Conservation (phyloP, 2,888 invertebrate genomes). For the Leptinotarsa haldemani region DNA sequence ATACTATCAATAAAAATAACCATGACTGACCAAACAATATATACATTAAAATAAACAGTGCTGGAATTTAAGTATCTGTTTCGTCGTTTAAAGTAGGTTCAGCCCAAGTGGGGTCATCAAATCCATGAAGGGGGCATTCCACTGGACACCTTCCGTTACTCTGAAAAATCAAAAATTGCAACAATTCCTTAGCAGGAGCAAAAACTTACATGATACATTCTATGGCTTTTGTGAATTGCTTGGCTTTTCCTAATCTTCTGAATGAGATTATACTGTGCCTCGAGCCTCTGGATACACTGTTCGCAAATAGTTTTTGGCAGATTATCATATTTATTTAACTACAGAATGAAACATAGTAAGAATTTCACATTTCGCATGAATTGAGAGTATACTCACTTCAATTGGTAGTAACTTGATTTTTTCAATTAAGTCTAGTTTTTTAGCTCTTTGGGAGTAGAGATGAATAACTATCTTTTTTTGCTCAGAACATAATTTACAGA, state of each 20-base stretch:
- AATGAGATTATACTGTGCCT: constrained; percentile 68
- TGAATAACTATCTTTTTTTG: constrained; percentile 87
- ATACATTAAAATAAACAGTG: constrained; percentile 21
- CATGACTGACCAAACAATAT: constrained; percentile 7
- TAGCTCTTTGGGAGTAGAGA: constrained; percentile 84
- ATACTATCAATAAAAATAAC: background rate
- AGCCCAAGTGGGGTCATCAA: constrained; percentile 50
- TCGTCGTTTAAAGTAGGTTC: constrained; percentile 39
- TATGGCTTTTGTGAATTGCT: constrained; percentile 58
- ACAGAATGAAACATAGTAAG: constrained; percentile 33
- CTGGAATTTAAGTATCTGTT: constrained; percentile 12
- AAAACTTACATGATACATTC: constrained; percentile 59
- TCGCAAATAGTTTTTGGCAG: constrained; percentile 77
- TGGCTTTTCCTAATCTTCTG: constrained; percentile 66
- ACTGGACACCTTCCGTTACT: constrained; percentile 60
- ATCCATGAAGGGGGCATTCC: constrained; percentile 59
- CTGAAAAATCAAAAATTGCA: constrained; percentile 47
- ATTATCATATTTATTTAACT: constrained; percentile 66
- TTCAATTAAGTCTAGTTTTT: constrained; percentile 78
- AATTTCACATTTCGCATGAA: background rate
- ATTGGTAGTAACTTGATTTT: constrained; percentile 86
- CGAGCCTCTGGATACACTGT: constrained; percentile 69
- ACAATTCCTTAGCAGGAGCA: background rate
- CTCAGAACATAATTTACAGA: constrained; percentile 87
- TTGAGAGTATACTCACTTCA: constrained; percentile 70